Conservation (phyloP, 2,797 vertebrate genomes). For the Spea hammondii region DNA sequence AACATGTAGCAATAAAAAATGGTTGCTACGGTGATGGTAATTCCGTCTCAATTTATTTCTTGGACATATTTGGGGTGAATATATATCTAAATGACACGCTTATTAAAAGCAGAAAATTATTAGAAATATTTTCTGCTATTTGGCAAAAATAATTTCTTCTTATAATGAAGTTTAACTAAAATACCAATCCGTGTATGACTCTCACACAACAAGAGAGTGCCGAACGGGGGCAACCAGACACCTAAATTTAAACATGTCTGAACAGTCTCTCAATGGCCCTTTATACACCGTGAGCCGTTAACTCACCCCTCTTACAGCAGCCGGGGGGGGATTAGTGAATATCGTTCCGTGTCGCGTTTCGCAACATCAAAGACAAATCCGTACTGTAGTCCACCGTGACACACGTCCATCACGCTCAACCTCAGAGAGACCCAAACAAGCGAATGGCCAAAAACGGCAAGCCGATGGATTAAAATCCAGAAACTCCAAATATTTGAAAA, state of each 20-base stretch:
- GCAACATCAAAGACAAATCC: constrained; percentile 22
- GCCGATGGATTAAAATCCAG: constrained; percentile 35
- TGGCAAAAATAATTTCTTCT: not conserved
- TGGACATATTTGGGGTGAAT: too few relatives aligned
- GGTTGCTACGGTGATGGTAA: too few relatives aligned
- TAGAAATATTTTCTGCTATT: too few relatives aligned
- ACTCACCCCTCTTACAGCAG: not conserved
- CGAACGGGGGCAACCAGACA: not conserved
- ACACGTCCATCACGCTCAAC: constrained; percentile 24
- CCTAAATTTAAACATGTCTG: not conserved
- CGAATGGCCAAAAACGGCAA: constrained; percentile 22
- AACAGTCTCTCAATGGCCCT: not conserved
- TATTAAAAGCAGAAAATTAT: too few relatives aligned
- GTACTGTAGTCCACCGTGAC: constrained; percentile 23
- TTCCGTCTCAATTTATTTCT: too few relatives aligned
- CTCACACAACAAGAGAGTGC: not conserved
- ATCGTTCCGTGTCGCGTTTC: not conserved
- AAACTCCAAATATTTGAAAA: constrained; percentile 37
- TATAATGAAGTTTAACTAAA: not conserved
- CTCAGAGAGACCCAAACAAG: constrained; percentile 15
- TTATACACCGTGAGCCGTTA: not conserved
- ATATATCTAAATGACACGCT: too few relatives aligned
- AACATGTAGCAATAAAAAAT: too few relatives aligned
- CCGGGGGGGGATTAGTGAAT: not conserved
- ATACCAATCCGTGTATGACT: not conserved